Percentiles rank a stretch among this genome's conserved stretches.
phyloP scores from a whole-genome alignment of 2,888 invertebrate species.

The Lottia scabra region DNA sequence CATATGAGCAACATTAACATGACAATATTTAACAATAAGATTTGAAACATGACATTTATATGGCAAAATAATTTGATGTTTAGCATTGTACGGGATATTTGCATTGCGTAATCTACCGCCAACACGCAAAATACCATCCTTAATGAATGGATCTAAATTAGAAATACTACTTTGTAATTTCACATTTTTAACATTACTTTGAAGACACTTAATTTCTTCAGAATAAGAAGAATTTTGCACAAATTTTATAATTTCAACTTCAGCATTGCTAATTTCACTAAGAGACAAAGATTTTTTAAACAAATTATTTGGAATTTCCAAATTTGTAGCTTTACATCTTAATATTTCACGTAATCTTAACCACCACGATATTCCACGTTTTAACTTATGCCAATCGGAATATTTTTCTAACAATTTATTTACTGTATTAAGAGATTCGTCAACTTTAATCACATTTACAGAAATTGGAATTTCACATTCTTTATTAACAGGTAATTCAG shows the following conservation, averaged over 20 bases:
- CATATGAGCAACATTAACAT: slow-evolving; percentile 8
- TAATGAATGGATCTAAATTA: slow-evolving; percentile 6
- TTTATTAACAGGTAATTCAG: not conserved
- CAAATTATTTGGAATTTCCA: not conserved
- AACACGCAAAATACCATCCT: slow-evolving; percentile 1
- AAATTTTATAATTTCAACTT: not conserved
- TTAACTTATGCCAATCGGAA: not conserved
- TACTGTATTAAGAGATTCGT: not conserved
- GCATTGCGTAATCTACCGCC: slow-evolving; percentile 10
- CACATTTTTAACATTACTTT: not conserved
- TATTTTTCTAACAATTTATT: slow-evolving; percentile 1
- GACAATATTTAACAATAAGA: slow-evolving; percentile 12
- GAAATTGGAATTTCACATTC: slow-evolving; percentile 2
- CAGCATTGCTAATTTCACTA: not conserved
- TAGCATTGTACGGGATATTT: not conserved
- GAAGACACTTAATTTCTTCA: not conserved
- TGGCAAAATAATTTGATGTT: slow-evolving; percentile 17
- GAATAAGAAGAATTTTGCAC: not conserved
- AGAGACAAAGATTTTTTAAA: not conserved
- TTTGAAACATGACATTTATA: slow-evolving; percentile 12
- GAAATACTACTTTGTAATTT: not conserved
- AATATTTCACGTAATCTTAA: not conserved
- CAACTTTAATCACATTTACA: not conserved
- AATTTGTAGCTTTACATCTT: not conserved
- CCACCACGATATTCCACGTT: not conserved